phyloP scores from a whole-genome alignment of 2,797 vertebrate species.

The Fratercula arctica region DNA sequence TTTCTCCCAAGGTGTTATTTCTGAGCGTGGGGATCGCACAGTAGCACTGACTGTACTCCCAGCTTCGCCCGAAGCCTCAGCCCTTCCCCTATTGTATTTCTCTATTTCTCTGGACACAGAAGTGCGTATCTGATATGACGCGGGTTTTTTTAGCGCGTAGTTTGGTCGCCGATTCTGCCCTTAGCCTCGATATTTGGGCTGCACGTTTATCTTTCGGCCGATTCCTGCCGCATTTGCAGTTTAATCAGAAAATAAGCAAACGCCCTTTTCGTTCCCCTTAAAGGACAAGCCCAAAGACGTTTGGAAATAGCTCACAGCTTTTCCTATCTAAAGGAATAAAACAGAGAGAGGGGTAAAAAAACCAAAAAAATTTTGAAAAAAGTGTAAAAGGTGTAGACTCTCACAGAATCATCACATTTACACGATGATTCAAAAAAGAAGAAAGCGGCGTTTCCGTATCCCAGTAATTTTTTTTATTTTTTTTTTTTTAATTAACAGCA shows the following conservation, averaged over 20 bases:
- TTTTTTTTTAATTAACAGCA: not conserved
- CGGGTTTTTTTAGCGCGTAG: not conserved
- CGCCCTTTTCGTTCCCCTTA: not conserved
- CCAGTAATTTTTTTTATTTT: not conserved
- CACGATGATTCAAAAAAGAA: not conserved
- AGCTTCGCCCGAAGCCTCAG: not conserved
- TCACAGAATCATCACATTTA: not conserved
- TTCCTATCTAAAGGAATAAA: not conserved
- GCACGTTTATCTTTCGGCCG: not conserved
- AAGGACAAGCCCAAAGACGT: not conserved
- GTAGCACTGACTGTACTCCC: not conserved
- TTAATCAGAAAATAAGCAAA: not conserved
- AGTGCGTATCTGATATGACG: not conserved
- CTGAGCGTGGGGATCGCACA: not conserved
- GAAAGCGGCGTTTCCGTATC: not conserved
- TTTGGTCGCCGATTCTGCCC: not conserved
- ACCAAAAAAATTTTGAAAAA: not conserved
- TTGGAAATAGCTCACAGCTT: not conserved
- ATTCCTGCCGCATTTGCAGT: not conserved
- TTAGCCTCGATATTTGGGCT: not conserved
- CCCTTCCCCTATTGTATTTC: not conserved
- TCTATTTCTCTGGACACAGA: not conserved
- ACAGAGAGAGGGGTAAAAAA: not conserved
- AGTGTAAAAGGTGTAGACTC: not conserved
- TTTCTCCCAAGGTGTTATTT: not conserved